These are phyloP conservation scores for Micromussa lordhowensis DNA, from an alignment of 92 coral and sea anemone species.

Conservation along the genomic window DNA sequence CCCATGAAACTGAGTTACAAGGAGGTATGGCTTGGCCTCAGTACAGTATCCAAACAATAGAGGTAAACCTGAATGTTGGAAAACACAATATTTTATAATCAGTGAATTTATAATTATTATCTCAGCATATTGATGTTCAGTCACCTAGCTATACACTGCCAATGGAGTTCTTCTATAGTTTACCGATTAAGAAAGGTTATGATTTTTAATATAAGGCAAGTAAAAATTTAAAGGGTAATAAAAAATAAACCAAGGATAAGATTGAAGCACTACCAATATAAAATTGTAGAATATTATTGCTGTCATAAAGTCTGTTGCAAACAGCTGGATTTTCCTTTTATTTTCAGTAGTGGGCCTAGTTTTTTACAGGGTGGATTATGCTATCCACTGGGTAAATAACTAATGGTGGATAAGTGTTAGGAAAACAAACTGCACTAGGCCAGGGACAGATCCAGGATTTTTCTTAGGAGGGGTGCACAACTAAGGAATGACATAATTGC, in stretches of 20 bases:
- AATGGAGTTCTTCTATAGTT: conserved; percentile 1
- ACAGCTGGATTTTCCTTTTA: conserved; percentile 23
- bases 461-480: too few species aligned
- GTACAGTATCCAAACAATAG: too few species aligned
- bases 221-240: conserved; percentile 1
- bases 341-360: conserved; percentile 1
- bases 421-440: too few species aligned
- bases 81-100: background rate
- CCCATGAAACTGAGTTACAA: too few species aligned
- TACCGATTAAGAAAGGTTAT: background rate
- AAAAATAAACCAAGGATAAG: conserved; percentile 6
- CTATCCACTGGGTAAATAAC: too few species aligned
- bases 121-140: background rate
- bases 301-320: too few species aligned
- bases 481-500: too few species aligned
- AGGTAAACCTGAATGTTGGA: too few species aligned
- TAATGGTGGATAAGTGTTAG: too few species aligned
- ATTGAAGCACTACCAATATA: background rate
- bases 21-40: too few species aligned
- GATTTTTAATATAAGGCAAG: background rate
- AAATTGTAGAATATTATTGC: background rate
- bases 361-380: too few species aligned
- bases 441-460: too few species aligned
- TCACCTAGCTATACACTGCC: conserved; percentile 2
- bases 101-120: background rate